These are phyloP conservation scores for Nineta flava DNA, from an alignment of 2,888 invertebrate genomes.

Conservation along the genomic window DNA sequence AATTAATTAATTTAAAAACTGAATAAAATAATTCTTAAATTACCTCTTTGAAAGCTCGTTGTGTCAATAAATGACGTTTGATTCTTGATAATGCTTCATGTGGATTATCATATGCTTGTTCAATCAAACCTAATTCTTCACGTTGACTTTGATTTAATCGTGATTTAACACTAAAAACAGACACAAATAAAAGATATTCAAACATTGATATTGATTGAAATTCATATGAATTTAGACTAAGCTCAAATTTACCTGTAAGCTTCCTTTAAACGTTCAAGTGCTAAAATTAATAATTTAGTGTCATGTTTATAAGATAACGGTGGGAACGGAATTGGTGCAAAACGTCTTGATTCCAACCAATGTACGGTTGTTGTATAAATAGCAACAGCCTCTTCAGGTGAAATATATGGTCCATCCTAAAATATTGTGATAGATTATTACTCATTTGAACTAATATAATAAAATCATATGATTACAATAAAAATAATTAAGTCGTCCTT, in stretches of 20 bases:
- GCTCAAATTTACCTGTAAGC: constrained; percentile 51
- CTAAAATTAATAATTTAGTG: constrained; percentile 93
- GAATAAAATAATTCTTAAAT: constrained; percentile 28
- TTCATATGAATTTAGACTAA: constrained; percentile 8
- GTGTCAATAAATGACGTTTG: constrained; percentile 96
- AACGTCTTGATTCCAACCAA: constrained; percentile 96
- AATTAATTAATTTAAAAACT: constrained; percentile 1
- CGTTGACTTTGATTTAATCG: constrained; percentile 96
- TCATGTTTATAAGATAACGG: constrained; percentile 99
- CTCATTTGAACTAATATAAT: too few relatives aligned
- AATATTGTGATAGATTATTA: too few relatives aligned
- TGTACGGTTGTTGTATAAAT: constrained; percentile 99
- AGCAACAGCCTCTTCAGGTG: constrained; percentile 98
- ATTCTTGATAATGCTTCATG: constrained; percentile 98
- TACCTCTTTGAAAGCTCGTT: constrained; percentile 89
- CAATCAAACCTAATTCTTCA: constrained; percentile 95
- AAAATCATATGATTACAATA: too few relatives aligned
- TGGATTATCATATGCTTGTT: constrained; percentile 99
- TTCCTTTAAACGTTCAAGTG: constrained; percentile 90
- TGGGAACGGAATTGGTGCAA: constrained; percentile 98
- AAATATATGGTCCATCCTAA: constrained; percentile 95
- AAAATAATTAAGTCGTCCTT: too few relatives aligned
- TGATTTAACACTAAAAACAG: constrained; percentile 67
- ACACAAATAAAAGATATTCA: constrained; percentile 3
- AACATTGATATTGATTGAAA: constrained; percentile 1